Percentiles rank a stretch among this genome's conserved stretches.
Conservation (phyloP, 1,140 invertebrate genomes). For the Drosophila yakuba region DNA sequence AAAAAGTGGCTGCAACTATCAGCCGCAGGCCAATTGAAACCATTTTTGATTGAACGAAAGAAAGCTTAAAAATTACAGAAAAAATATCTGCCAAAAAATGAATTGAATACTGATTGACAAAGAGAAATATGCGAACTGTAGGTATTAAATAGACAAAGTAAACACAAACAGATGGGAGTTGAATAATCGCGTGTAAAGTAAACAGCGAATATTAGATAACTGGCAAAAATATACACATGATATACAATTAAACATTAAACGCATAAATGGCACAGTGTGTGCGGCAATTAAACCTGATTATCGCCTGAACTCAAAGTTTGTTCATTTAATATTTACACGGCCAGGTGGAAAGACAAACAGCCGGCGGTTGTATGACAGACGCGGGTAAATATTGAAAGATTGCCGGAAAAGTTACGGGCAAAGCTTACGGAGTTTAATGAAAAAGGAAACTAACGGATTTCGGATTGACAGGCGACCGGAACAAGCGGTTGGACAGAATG, state of each 20-base stretch:
- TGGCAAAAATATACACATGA: background rate
- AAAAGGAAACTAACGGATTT: background rate
- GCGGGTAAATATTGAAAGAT: conserved; percentile 28
- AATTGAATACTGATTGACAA: conserved; percentile 34
- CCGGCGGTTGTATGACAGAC: background rate
- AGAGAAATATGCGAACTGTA: background rate
- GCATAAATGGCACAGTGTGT: background rate
- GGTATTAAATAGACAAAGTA: conserved; percentile 1
- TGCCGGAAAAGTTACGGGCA: conserved; percentile 17
- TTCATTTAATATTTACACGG: conserved; percentile 7
- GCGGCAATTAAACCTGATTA: background rate
- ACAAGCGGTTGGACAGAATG: conserved; percentile 3
- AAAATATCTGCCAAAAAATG: conserved; percentile 11
- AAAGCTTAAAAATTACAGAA: conserved; percentile 13
- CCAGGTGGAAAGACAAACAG: conserved; percentile 27
- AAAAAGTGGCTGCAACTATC: conserved; percentile 41
- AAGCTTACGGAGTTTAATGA: conserved; percentile 20
- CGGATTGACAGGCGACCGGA: conserved; percentile 16
- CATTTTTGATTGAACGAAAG: conserved; percentile 9
- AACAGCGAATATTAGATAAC: conserved; percentile 5
- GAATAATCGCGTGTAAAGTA: background rate
- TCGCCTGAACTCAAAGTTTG: conserved; percentile 8
- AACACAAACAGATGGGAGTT: conserved; percentile 16
- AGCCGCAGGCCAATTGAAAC: conserved; percentile 39
- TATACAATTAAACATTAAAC: background rate